These are phyloP conservation scores for Sinotaia quadrata DNA, from an alignment of 2,888 invertebrate genomes.

Conservation along the genomic window DNA sequence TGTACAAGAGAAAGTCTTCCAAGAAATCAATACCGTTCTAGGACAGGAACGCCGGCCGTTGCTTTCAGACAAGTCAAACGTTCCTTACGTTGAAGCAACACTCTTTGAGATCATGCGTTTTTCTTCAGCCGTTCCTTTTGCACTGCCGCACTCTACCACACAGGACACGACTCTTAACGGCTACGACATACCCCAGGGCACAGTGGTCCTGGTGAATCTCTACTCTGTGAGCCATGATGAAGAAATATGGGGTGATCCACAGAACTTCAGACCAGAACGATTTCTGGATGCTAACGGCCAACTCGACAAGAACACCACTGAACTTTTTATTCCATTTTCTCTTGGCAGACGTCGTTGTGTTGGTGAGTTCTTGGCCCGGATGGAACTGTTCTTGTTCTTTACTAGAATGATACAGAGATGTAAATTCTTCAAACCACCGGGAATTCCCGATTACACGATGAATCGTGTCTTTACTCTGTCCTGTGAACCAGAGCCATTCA, in stretches of 20 bases:
- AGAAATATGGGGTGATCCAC: conserved; percentile 31
- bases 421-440: conserved; percentile 3
- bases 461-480: background rate
- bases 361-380: conserved; percentile 20
- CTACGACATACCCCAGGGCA: conserved; percentile 31
- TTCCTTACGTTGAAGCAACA: conserved; percentile 6
- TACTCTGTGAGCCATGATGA: conserved; percentile 27
- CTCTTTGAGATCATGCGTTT: conserved; percentile 8
- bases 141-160: conserved; percentile 19
- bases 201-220: conserved; percentile 23
- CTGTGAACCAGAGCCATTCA: background rate
- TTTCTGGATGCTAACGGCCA: conserved; percentile 21
- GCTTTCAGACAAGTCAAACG: conserved; percentile 37
- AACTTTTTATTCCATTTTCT: conserved; percentile 25
- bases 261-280: conserved; percentile 34
- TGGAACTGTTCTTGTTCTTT: conserved; percentile 21
- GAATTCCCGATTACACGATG: background rate
- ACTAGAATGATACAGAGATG: conserved; percentile 5
- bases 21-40: conserved; percentile 51
- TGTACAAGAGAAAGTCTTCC: conserved; percentile 54
- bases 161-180: conserved; percentile 24
- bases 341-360: conserved; percentile 25
- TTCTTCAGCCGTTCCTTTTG: background rate
- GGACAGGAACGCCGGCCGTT: conserved; percentile 48
- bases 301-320: conserved; percentile 15